Conservation (phyloP, 2,888 invertebrate genomes). For the Philaethria dido region DNA sequence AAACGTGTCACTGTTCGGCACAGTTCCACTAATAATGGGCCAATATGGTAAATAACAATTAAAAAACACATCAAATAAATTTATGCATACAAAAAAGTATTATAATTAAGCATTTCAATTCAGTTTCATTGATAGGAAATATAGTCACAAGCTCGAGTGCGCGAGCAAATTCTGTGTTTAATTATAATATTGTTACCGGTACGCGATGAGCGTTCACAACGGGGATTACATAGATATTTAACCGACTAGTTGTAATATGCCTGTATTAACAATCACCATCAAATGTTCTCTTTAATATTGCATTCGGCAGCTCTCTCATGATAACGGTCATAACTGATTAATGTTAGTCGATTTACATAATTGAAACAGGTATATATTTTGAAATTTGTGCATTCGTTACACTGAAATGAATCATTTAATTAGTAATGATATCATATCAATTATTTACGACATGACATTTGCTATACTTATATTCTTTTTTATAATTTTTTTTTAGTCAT, state of each 20-base stretch:
- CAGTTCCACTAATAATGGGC: too few relatives aligned
- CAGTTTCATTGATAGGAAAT: neutral
- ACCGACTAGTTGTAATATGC: slow-evolving; percentile 28
- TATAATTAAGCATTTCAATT: neutral
- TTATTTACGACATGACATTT: neutral
- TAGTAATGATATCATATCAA: neutral
- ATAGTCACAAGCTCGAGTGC: neutral
- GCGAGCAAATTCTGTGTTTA: slow-evolving; percentile 5
- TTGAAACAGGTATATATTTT: slow-evolving; percentile 23
- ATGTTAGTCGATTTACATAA: slow-evolving; percentile 32
- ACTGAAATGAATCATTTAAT: slow-evolving; percentile 3
- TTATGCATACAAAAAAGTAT: neutral
- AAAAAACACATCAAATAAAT: neutral
- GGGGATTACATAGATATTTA: slow-evolving; percentile 31
- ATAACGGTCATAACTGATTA: slow-evolving; percentile 28
- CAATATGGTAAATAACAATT: neutral
- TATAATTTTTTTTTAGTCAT: neutral
- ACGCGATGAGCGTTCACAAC: neutral
- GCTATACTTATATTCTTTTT: neutral
- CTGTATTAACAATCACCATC: slow-evolving; percentile 31
- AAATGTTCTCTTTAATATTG: slow-evolving; percentile 28
- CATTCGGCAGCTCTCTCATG: slow-evolving; percentile 10
- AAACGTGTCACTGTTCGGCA: too few relatives aligned
- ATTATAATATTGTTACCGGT: slow-evolving; percentile 10
- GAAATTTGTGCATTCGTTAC: slow-evolving; percentile 12